Evolutionary conservation across 2,113 vertebrate species (phyloP).

Genomic region (Osmerus eperlanus): DNA sequence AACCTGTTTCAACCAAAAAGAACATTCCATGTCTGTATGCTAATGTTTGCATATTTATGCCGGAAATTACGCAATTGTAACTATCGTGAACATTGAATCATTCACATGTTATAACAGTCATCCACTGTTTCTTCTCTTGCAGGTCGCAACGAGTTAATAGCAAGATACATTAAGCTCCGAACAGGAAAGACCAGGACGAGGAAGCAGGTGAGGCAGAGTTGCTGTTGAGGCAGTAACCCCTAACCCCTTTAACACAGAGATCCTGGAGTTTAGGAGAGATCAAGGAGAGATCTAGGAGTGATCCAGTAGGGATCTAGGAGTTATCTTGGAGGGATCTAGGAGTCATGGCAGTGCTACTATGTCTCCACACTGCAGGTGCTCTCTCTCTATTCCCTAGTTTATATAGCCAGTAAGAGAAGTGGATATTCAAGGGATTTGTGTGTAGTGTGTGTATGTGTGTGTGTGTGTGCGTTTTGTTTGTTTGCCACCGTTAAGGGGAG

Average conservation of each 20-base stretch:
- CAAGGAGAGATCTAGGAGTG: no score
- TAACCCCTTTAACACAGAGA: background rate
- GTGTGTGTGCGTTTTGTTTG: conserved; percentile 2
- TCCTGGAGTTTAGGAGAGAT: no score
- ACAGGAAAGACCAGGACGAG: conserved; percentile 70
- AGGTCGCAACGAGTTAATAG: conserved; percentile 71
- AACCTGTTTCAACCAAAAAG: background rate
- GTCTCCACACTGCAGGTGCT: conserved; percentile 26
- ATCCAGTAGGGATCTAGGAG: no score
- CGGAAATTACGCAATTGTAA: no score
- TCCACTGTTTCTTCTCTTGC: conserved; percentile 54
- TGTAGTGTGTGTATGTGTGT: conserved; percentile 27
- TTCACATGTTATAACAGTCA: conserved; percentile 10
- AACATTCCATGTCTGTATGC: background rate
- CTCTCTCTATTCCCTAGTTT: conserved; percentile 19
- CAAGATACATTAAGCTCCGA: conserved; percentile 70
- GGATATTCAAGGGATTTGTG: conserved; percentile 69
- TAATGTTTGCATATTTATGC: no score
- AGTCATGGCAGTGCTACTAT: no score
- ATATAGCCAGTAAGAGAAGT: conserved; percentile 42
- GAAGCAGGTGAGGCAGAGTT: conserved; percentile 60
- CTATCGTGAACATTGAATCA: no score
- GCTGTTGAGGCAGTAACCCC: background rate
- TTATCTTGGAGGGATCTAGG: no score
- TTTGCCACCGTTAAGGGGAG: conserved; percentile 80